These are phyloP conservation scores for Stigmatopora argus DNA, from an alignment of 2,113 vertebrate species.

Conservation along the genomic window DNA sequence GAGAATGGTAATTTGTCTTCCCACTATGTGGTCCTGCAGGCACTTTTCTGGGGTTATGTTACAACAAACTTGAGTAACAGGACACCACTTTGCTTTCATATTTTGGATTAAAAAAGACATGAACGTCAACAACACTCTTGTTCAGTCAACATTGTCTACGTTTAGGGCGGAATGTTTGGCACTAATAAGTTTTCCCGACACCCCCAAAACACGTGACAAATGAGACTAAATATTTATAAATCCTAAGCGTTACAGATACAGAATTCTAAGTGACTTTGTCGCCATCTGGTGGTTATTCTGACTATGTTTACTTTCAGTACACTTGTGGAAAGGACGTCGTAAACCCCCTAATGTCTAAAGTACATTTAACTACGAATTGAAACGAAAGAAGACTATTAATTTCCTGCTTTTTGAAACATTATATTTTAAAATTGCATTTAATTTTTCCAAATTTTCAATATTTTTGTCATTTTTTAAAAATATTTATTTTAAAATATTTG, in stretches of 20 bases:
- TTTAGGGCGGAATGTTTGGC: slow-evolving; percentile 39
- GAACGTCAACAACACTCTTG: neutral
- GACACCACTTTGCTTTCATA: slow-evolving; percentile 3
- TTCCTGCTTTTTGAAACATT: too few relatives aligned
- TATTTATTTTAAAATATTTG: too few relatives aligned
- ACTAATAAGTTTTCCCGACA: slow-evolving; percentile 20
- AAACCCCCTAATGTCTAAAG: too few relatives aligned
- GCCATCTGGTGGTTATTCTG: slow-evolving; percentile 41
- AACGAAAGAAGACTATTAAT: too few relatives aligned
- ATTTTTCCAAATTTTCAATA: too few relatives aligned
- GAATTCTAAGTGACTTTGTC: slow-evolving; percentile 12
- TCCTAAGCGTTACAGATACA: slow-evolving; percentile 10
- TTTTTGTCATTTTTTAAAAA: too few relatives aligned
- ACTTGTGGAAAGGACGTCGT: slow-evolving; percentile 1
- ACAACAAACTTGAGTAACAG: slow-evolving; percentile 41
- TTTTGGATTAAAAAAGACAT: slow-evolving; percentile 12
- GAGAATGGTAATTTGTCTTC: slow-evolving; percentile 15
- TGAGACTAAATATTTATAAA: slow-evolving; percentile 24
- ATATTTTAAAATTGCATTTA: too few relatives aligned
- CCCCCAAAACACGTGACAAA: neutral
- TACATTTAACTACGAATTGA: too few relatives aligned
- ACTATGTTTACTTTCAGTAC: neutral
- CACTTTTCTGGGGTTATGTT: slow-evolving; percentile 43
- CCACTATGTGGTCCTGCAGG: slow-evolving; percentile 45
- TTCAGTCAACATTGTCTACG: neutral